A percentile compares a stretch with the other conserved stretches of the same genome.
These are phyloP conservation scores for Micrastur ruficollis DNA, from an alignment of 2,797 vertebrate species.

Conservation along the genomic window DNA sequence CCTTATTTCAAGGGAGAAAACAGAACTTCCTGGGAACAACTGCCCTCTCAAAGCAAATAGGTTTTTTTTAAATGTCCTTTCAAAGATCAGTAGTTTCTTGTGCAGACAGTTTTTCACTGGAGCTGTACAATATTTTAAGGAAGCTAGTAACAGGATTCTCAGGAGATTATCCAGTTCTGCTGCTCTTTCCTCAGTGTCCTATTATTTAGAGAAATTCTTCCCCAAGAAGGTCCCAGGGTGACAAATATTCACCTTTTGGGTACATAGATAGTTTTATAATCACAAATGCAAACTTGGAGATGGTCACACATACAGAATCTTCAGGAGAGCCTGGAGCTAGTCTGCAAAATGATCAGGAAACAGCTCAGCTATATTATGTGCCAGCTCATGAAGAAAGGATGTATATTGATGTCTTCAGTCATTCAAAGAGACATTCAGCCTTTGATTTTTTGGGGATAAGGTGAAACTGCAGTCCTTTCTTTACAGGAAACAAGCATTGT, in stretches of 20 bases:
- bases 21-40: neutral
- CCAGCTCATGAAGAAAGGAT: neutral
- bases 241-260: neutral
- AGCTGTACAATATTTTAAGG: neutral
- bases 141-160: neutral
- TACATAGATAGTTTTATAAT: neutral
- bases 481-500: neutral
- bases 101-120: neutral
- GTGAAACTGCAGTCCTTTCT: neutral
- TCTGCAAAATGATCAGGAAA: neutral
- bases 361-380: neutral
- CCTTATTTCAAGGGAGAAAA: neutral
- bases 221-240: neutral
- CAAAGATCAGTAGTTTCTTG: neutral
- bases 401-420: neutral
- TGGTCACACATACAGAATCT: neutral
- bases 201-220: neutral
- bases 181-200: neutral
- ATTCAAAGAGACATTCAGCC: neutral
- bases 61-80: neutral
- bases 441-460: neutral
- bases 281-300: neutral
- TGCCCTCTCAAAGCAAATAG: neutral
- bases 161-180: neutral
- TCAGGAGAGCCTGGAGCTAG: neutral